A percentile compares a stretch with the other conserved stretches of the same genome.
Conservation (phyloP, 2,888 invertebrate species). For the Caenorhabditis japonica region DNA sequence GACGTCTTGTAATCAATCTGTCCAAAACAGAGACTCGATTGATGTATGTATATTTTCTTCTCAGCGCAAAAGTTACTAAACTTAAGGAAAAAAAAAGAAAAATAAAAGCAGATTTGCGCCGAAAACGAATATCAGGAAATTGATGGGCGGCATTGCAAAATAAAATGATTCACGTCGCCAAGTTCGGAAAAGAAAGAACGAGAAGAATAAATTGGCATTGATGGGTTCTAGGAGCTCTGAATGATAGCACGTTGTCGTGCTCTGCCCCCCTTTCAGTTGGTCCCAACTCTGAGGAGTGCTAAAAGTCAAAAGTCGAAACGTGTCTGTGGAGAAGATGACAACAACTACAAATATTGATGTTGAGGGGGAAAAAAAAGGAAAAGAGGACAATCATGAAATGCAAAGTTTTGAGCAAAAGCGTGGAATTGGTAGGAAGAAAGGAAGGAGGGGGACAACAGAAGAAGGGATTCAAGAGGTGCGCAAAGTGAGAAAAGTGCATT, state of each 20-base stretch:
- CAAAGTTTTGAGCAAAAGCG: slow-evolving; percentile 32
- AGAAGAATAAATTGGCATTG: slow-evolving; percentile 5
- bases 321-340: slow-evolving; percentile 26
- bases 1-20: no score
- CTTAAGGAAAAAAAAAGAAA: no score
- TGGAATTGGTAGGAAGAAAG: slow-evolving; percentile 46
- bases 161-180: slow-evolving; percentile 29
- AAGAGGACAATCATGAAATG: slow-evolving; percentile 36
- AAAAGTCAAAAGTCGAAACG: slow-evolving; percentile 22
- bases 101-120: no score
- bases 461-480: slow-evolving; percentile 37
- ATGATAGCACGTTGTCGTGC: no score
- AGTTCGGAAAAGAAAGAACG: slow-evolving; percentile 2
- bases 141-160: slow-evolving; percentile 10
- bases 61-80: no score
- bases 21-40: no score
- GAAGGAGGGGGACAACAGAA: slow-evolving; percentile 34
- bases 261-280: not conserved
- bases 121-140: slow-evolving; percentile 35
- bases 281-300: not conserved
- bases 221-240: no score
- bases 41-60: no score
- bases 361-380: slow-evolving; percentile 9
- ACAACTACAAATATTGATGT: slow-evolving; percentile 28
- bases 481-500: slow-evolving; percentile 49